Evolutionary conservation across 2,797 vertebrate genomes (phyloP), one percentile per base, ranked within the genome.

Genomic region (Arvicola amphibius): DNA sequence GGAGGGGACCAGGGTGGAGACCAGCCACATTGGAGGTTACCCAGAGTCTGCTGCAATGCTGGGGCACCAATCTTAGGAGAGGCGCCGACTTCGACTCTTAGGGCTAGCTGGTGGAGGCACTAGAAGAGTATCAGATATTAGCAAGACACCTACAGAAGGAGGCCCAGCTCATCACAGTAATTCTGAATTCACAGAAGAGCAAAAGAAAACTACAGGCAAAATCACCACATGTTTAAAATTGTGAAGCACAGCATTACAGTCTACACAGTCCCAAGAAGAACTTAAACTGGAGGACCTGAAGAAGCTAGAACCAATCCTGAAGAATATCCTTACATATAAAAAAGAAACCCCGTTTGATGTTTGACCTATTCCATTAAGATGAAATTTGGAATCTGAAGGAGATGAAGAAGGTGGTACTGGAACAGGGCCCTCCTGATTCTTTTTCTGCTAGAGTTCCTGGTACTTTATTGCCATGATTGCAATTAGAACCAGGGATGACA

Each of bases 41-140:
- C 95, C 98, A 98, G 90, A 98, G 98, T 92, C 98, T 98, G 96
- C 98, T 99, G 96, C 99, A 99, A 98, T 99, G 99, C 98, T 99
- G 99, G 99, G 99, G 99, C 98, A 99, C 99, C 98, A 99, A 99
- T 98, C 99, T 99, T 88, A 99, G 97, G 98, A 99, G 99, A 97
- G 99, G 99, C 98, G 99, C 99, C 85, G 99, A 99, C 99, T 99
- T 99, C 99, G 99, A 99, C 98, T 99, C 99, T 61, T 99, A 99
- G 99, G 99, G 99, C 98, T 99, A 99, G 98, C 98, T 99, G 98
- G 99, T 99, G 99, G 99, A 99, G 98, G 99, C 99, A 92, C 99
- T 99, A 98, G 99, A 99, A 98, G 99, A 99, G 98, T 99, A 99
- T 98, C 99, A 99, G 98, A 99, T 99, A 99, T 98, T 99, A 92